phyloP scores from a whole-genome alignment of 1,140 invertebrate genomes.

The Archivesica marissinica region DNA sequence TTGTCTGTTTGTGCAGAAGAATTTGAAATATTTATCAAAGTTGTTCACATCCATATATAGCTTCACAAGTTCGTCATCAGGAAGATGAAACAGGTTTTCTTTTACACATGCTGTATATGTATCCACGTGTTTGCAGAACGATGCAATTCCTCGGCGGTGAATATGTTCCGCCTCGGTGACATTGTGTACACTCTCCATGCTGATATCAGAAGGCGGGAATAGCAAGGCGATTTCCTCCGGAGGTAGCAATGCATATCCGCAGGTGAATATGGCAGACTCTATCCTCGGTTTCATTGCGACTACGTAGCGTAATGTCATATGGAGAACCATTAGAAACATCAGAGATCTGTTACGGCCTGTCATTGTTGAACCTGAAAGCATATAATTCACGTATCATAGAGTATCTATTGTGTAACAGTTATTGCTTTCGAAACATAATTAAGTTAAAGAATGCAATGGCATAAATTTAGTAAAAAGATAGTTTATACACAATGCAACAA shows the following conservation, averaged over 20 bases:
- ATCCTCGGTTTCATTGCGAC: neutral
- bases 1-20: constrained; percentile 5
- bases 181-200: neutral
- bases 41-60: constrained; percentile 17
- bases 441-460: too few species aligned
- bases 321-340: neutral
- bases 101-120: constrained; percentile 20
- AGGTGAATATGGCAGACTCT: constrained; percentile 17
- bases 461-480: too few species aligned
- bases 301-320: too few species aligned
- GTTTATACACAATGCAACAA: too few species aligned
- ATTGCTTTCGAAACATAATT: too few species aligned
- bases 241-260: constrained; percentile 28
- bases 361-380: too few species aligned
- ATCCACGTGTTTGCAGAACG: constrained; percentile 7
- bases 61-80: neutral
- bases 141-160: neutral
- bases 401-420: too few species aligned
- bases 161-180: neutral
- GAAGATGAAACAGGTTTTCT: constrained; percentile 8
- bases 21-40: constrained; percentile 7
- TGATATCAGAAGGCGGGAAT: constrained; percentile 30
- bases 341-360: too few species aligned
- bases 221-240: constrained; percentile 10
- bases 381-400: too few species aligned